A percentile compares a stretch with the other conserved stretches of the same genome.
phyloP scores from a whole-genome alignment of 1,140 invertebrate genomes.

The Anadara kagoshimensis region DNA sequence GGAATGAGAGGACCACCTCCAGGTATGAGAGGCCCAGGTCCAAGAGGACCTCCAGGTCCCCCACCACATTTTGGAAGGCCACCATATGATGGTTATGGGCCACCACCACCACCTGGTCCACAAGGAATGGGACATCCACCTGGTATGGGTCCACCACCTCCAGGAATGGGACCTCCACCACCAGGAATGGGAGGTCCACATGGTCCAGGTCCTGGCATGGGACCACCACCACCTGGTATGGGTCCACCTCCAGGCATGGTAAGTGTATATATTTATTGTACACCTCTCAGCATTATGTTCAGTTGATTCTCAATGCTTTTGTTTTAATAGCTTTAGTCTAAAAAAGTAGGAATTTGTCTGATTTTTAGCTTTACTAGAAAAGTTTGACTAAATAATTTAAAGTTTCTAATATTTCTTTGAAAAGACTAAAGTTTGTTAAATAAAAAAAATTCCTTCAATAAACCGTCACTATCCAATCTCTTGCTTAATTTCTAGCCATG shows the following conservation, averaged over 20 bases:
- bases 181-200: slow-evolving; percentile 70
- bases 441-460: too few relatives aligned
- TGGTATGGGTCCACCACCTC: slow-evolving; percentile 71
- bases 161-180: slow-evolving; percentile 65
- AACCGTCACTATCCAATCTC: too few relatives aligned
- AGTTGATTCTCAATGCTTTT: neutral
- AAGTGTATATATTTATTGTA: slow-evolving; percentile 46
- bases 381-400: neutral
- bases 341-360: neutral
- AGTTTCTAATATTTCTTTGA: too few relatives aligned
- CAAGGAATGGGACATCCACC: slow-evolving; percentile 68
- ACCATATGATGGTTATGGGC: slow-evolving; percentile 74
- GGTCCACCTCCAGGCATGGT: slow-evolving; percentile 73
- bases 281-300: neutral
- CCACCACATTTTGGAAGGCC: slow-evolving; percentile 70
- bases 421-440: too few relatives aligned
- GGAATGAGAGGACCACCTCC: slow-evolving; percentile 50
- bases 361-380: neutral
- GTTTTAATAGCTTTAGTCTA: neutral
- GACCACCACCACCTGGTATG: slow-evolving; percentile 62
- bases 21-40: slow-evolving; percentile 47
- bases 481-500: too few relatives aligned
- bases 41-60: slow-evolving; percentile 72
- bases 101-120: slow-evolving; percentile 56
- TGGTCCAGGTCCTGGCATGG: slow-evolving; percentile 75